These are phyloP conservation scores for Battus philenor DNA, from an alignment of 1,140 invertebrate species.

Conservation along the genomic window DNA sequence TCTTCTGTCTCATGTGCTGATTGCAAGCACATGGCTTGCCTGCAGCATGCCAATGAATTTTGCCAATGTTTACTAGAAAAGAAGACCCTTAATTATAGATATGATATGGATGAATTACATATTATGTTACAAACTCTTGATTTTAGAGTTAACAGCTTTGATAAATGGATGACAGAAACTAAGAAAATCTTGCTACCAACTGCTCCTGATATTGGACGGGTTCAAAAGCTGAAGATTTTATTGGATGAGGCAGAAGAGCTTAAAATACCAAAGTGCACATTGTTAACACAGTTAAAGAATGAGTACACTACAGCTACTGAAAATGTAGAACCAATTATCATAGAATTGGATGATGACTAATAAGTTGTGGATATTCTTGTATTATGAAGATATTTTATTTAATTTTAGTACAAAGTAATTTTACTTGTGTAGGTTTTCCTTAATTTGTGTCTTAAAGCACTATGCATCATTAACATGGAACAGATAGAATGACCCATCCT, in stretches of 20 bases:
- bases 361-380: constrained; percentile 14
- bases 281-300: constrained; percentile 58
- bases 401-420: constrained; percentile 38
- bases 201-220: constrained; percentile 80
- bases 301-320: constrained; percentile 60
- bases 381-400: too few species aligned
- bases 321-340: constrained; percentile 66
- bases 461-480: too few species aligned
- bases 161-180: constrained; percentile 91
- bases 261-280: constrained; percentile 71
- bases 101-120: constrained; percentile 95
- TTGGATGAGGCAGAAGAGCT: constrained; percentile 69
- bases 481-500: too few species aligned
- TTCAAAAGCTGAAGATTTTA: constrained; percentile 78
- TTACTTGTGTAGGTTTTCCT: constrained; percentile 14
- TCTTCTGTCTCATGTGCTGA: constrained; percentile 95
- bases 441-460: constrained; percentile 1
- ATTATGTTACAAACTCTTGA: constrained; percentile 93
- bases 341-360: constrained; percentile 71
- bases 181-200: constrained; percentile 88
- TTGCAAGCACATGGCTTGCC: constrained; percentile 88
- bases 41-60: constrained; percentile 89
- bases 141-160: constrained; percentile 92
- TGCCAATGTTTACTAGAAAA: constrained; percentile 89
- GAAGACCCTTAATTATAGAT: constrained; percentile 90